A percentile compares a stretch with the other conserved stretches of the same genome.
Evolutionary conservation across 30 jellyfish, hydroid and myxozoan species (phyloP).

Genomic region (Phacellophora camtschatica): DNA sequence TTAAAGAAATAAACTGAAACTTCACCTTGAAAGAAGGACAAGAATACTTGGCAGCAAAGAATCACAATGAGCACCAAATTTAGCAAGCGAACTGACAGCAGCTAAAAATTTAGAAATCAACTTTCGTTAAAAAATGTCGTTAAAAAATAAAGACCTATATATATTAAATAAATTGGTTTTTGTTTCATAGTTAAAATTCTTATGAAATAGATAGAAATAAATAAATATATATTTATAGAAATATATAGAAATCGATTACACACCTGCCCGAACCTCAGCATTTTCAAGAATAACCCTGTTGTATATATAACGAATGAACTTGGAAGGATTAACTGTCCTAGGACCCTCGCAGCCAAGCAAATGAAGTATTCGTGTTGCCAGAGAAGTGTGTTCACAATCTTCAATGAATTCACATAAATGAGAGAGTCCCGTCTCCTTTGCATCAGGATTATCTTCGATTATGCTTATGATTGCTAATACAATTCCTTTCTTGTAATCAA

Average conservation of each 20-base stretch:
- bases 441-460: conserved; percentile 96
- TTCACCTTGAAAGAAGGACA: conserved; percentile 86
- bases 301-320: conserved; percentile 90
- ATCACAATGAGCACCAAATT: conserved; percentile 98
- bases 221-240: no score
- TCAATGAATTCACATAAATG: conserved; percentile 98
- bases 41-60: conserved; percentile 92
- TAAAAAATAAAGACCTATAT: background rate
- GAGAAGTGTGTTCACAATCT: conserved; percentile 96
- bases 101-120: conserved; percentile 44
- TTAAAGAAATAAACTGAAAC: background rate
- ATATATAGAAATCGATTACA: no score
- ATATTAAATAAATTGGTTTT: no score
- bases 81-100: conserved; percentile 97
- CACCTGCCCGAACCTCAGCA: conserved; percentile 98
- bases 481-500: conserved; percentile 96
- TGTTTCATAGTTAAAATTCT: no score
- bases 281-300: conserved; percentile 94
- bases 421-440: conserved; percentile 91
- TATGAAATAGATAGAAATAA: no score
- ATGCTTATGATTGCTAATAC: conserved; percentile 89
- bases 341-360: conserved; percentile 97
- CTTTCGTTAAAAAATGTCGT: background rate
- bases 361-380: conserved; percentile 85
- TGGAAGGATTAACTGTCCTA: conserved; percentile 88